A percentile compares a stretch with the other conserved stretches of the same genome.
These are phyloP conservation scores for Sinocyclocheilus rhinocerous DNA, from an alignment of 2,113 vertebrate genomes.

Conservation along the genomic window DNA sequence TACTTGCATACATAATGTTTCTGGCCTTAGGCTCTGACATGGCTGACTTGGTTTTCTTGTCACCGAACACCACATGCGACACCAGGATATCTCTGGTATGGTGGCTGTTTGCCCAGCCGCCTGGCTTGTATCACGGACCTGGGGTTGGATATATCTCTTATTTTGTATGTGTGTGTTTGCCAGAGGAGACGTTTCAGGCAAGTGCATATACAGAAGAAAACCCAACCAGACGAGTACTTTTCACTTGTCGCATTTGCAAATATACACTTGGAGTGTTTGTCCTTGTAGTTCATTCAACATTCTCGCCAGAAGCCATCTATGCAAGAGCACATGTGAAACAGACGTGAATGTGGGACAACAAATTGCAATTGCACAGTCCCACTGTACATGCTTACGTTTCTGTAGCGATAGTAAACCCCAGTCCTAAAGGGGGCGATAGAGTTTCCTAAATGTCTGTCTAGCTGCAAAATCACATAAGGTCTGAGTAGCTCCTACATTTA, in stretches of 20 bases:
- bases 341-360: not conserved
- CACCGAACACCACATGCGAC: conserved; percentile 70
- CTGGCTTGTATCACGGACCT: conserved; percentile 18
- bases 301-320: not conserved
- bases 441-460: conserved; percentile 2
- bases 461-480: not conserved
- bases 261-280: too few relatives aligned
- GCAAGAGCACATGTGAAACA: not conserved
- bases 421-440: not conserved
- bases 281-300: too few relatives aligned
- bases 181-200: too few relatives aligned
- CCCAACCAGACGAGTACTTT: too few relatives aligned
- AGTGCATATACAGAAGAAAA: too few relatives aligned
- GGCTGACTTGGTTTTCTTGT: conserved; percentile 58
- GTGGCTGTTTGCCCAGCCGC: conserved; percentile 20
- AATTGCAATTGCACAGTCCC: not conserved
- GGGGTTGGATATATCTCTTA: conserved; percentile 11
- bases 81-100: conserved; percentile 29
- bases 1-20: not conserved
- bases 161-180: not conserved
- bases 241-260: too few relatives aligned
- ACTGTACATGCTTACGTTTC: not conserved
- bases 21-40: conserved; percentile 51
- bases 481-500: not conserved
- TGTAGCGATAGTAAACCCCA: not conserved